Conservation (phyloP, 2,113 vertebrate species). For the Hippopotamus amphibius region DNA sequence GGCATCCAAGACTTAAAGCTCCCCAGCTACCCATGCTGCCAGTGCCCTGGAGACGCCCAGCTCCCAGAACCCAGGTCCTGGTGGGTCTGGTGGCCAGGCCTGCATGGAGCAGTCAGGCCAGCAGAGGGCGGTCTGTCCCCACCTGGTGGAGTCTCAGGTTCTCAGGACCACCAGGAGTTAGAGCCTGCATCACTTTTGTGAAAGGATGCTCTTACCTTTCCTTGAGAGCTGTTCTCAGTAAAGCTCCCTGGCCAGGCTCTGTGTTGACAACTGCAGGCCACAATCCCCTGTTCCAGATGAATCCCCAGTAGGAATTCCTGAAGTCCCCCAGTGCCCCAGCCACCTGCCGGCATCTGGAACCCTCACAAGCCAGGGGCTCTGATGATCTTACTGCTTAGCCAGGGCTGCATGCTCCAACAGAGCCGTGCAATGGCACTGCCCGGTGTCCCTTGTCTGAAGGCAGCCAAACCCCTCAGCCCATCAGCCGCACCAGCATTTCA, state of each 20-base stretch:
- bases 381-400: not conserved
- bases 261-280: not conserved
- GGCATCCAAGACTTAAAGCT: not conserved
- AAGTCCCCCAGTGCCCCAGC: not conserved
- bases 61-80: no score
- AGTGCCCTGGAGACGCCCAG: accelerated
- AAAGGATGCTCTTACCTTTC: not conserved
- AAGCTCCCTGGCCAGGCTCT: not conserved
- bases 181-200: not conserved
- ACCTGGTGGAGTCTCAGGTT: not conserved
- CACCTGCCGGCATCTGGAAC: not conserved
- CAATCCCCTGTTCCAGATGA: not conserved
- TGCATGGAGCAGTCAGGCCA: not conserved
- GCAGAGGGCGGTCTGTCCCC: slow-evolving; percentile 39
- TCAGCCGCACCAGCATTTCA: accelerated
- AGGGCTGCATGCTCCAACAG: no score
- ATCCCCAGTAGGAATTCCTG: accelerated
- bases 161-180: not conserved
- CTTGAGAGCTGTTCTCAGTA: not conserved
- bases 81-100: not conserved
- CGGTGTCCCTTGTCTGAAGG: not conserved
- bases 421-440: not conserved
- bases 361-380: not conserved
- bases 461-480: no score
- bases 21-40: accelerated